Base-by-base conservation (phyloP, 2,113 vertebrate species). In the Pyxicephalus adspersus region DNA sequence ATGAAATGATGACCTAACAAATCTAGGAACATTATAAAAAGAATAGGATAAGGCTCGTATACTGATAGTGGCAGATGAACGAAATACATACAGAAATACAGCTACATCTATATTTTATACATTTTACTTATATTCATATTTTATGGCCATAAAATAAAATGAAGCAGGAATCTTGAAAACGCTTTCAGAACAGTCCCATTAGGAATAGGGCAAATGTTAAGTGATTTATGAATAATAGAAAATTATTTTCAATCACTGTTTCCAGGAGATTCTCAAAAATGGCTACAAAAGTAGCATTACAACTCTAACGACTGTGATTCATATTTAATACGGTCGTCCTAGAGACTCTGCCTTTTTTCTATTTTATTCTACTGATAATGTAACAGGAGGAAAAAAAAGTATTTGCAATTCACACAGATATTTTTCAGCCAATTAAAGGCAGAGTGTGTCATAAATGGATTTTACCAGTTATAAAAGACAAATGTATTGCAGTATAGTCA, bases 151-250 rank as follows among this genome's bases (percentile, higher is more conserved):
- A 76, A 64, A 76, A 76, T 76, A 76, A 76, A 61, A 79, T 61
- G 54, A 71, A 71, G 9, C n/a, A 61, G 54, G 29, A 60, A 80
- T 50, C 77, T 51, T 28, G 54, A 80, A 61, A 80, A 57, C 28
- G 55, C 54, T 64, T 71, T 70, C 13, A 70, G 54, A 80, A 58
- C 23, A 15, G 34, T 55, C 61, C 55, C 34, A 61, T 70, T 71
- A 80, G 66, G 29, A 80, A 58, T 28, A 71, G 77, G 77, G 54
- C 66, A 70, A 80, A 80, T 80, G 66, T 80, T 80, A 80, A 80
- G 77, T 79, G 77, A 80, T 71, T 80, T 58, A 80, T 80, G 66
- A 80, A 80, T 80, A 80, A 80, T 80, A 58, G 65, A 80, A 80
- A 80, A 80, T 80, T 26, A 71, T 80, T 80, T 80, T 68, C 65